Base-by-base conservation (phyloP, 2,888 invertebrate species). In the Brachycybe producta region DNA sequence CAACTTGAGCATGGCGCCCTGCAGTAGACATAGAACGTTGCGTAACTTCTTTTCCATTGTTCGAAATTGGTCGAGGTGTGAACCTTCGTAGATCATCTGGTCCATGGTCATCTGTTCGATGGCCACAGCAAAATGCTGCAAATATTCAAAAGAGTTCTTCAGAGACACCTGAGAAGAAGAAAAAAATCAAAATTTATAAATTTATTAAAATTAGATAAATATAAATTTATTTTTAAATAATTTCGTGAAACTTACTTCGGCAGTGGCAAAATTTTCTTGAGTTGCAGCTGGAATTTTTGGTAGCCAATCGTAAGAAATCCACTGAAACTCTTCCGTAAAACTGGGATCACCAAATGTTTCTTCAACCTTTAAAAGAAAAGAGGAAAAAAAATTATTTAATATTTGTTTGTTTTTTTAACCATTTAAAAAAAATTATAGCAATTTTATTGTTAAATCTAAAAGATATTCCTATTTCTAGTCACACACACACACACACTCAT, bases 101-200 rank as follows among this genome's bases (percentile, higher is more conserved):
- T 79, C 78, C 65, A 71, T 68, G 32, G 73, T 70, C 43, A 82
- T 73, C 59, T 78, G 77, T 60, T 82, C 76, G 52, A 83, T 62
- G 26, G 78, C 80, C 5, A 82, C 80, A 1, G 81, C 80, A 54
- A 78, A 73, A 69, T 74, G 76, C 66, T 84, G 82, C 64, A 84
- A 68, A 56, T 75, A 75, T 60, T 76, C 74, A 67, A 78, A 82
- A 62, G 78, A 72, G 50, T 74, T 68, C 46, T 76, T 70, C 58
- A 82, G 52, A 19, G 57, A 52, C 19, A 52, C 54, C 4, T 15
- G 17, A 52, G 19, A 28, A 38, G 23, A 15, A 53, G 35, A 44
- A 21, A 23, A 11, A 35, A n/a, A n/a, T n/a, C n/a, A n/a, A n/a
- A n/a, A n/a, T n/a, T n/a, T n/a, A n/a, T 19, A n/a, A 30, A 30